These are phyloP conservation scores for Ectropis crepuscularia DNA, from an alignment of 2,888 invertebrate species.

Conservation along the genomic window DNA sequence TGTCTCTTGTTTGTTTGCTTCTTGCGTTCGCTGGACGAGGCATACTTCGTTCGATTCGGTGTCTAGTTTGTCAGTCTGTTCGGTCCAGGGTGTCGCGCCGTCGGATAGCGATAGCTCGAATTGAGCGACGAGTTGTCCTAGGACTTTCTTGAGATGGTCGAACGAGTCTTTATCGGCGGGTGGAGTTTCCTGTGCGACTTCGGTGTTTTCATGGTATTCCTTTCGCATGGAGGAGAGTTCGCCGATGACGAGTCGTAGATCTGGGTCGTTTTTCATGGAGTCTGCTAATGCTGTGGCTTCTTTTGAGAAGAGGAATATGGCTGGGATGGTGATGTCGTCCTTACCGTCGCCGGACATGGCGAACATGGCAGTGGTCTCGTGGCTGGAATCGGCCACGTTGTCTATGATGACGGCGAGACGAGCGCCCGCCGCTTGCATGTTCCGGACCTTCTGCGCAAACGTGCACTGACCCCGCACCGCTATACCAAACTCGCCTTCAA, in stretches of 20 bases:
- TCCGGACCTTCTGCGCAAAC: slow-evolving; percentile 96
- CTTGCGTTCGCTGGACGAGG: not conserved
- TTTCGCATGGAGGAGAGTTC: slow-evolving; percentile 73
- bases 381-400: slow-evolving; percentile 90
- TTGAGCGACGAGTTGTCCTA: slow-evolving; percentile 70
- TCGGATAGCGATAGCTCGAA: slow-evolving; percentile 66
- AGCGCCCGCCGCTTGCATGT: slow-evolving; percentile 92
- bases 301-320: slow-evolving; percentile 94
- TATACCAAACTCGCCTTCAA: slow-evolving; percentile 92
- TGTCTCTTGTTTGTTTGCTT: slow-evolving; percentile 11
- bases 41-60: slow-evolving; percentile 17
- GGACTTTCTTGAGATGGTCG: slow-evolving; percentile 76
- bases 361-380: slow-evolving; percentile 92
- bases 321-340: slow-evolving; percentile 93
- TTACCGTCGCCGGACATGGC: slow-evolving; percentile 98
- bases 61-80: slow-evolving; percentile 47
- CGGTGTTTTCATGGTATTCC: slow-evolving; percentile 57
- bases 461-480: slow-evolving; percentile 96
- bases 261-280: slow-evolving; percentile 83
- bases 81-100: slow-evolving; percentile 41
- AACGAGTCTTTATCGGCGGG: slow-evolving; percentile 63
- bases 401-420: slow-evolving; percentile 94
- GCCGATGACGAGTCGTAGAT: slow-evolving; percentile 82
- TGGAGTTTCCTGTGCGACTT: slow-evolving; percentile 23
- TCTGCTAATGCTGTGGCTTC: slow-evolving; percentile 89